phyloP scores from a whole-genome alignment of 2,888 invertebrate genomes.

The Drosophila histrio region DNA sequence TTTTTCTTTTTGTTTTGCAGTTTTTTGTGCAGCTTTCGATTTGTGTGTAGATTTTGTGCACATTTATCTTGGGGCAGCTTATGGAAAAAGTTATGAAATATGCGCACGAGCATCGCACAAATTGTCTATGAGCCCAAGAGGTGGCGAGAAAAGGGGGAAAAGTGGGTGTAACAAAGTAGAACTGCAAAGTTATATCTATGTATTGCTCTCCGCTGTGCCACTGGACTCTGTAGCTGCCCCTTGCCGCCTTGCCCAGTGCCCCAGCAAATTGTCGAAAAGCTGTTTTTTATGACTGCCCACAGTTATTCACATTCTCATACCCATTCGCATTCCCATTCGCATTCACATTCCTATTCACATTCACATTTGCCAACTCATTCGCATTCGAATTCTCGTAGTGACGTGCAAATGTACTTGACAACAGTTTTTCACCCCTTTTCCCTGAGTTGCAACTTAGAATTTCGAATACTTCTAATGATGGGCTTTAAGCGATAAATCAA shows the following conservation, averaged over 20 bases:
- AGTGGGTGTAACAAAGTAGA: not conserved
- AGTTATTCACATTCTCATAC: slow-evolving; percentile 36
- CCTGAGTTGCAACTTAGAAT: slow-evolving; percentile 23
- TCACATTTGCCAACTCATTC: slow-evolving; percentile 22
- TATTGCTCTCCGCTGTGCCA: not conserved
- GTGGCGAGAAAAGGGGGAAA: not conserved
- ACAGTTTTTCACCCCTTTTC: slow-evolving; percentile 22
- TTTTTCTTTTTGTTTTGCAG: slow-evolving; percentile 56
- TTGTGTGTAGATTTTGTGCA: slow-evolving; percentile 81
- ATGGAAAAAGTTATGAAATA: slow-evolving; percentile 82
- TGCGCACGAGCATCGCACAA: slow-evolving; percentile 76
- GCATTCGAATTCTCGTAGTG: slow-evolving; percentile 37
- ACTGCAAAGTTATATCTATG: slow-evolving; percentile 11
- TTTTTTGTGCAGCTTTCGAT: slow-evolving; percentile 80
- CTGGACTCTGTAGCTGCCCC: not conserved
- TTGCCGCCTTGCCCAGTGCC: not conserved
- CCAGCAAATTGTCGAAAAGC: slow-evolving; percentile 57
- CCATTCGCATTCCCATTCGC: slow-evolving; percentile 8
- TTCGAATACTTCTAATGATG: slow-evolving; percentile 9
- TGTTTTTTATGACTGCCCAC: slow-evolving; percentile 66
- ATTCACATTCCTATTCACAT: slow-evolving; percentile 1
- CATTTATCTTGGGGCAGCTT: slow-evolving; percentile 82
- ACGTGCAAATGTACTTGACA: slow-evolving; percentile 71
- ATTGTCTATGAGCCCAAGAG: slow-evolving; percentile 53
- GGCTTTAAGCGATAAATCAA: slow-evolving; percentile 12